Evolutionary conservation across 2,113 vertebrate genomes (phyloP), one percentile per base, ranked within the genome.

Genomic region (Conger conger): DNA sequence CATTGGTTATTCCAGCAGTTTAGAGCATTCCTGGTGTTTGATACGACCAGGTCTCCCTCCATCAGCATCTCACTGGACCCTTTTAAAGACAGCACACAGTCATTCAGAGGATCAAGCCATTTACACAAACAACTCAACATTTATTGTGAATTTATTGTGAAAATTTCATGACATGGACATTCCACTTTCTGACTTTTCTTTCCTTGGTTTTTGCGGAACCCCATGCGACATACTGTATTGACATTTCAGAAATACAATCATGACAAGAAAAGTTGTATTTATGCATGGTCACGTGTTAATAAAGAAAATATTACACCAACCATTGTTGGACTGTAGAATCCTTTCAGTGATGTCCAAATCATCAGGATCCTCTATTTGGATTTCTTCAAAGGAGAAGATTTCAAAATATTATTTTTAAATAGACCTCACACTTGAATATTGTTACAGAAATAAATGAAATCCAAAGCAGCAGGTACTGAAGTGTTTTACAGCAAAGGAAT

Each of bases 11-110:
- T 50, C 0, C 76, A 7, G 87, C 93, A 92, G 40, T 76, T 30
- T 1, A 36, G 57, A 86, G 91, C 86, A 82, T 84, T 91, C 76
- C 78, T 89, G 85, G 36, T 37, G 53, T 87, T 89, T 77, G 80
- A 88, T 18, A 89, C 17, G 8, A 86, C 82, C 81, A 82, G 78
- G 68, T 85, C 90, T 89, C 83, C 83, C 73, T 90, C 87, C n/a
- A 89, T 23, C 38, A 89, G 36, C 77, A 63, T 7, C 82, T 83
- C 63, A 33, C 36, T 79, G 38, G 87, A 90, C 40, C 0, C 85
- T 86, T 37, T 30, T n/a, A 33, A 18, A 20, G 68, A 77, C 45
- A 78, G 68, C 3, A 17, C 4, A 77, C 23, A 83, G 37, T 5
- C 1, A 76, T n/a, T 76, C 8, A 76, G 42, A 42, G 7, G 5